Evolutionary conservation across 2,888 invertebrate species (phyloP).

Genomic region (Ypsolopha scabrella): DNA sequence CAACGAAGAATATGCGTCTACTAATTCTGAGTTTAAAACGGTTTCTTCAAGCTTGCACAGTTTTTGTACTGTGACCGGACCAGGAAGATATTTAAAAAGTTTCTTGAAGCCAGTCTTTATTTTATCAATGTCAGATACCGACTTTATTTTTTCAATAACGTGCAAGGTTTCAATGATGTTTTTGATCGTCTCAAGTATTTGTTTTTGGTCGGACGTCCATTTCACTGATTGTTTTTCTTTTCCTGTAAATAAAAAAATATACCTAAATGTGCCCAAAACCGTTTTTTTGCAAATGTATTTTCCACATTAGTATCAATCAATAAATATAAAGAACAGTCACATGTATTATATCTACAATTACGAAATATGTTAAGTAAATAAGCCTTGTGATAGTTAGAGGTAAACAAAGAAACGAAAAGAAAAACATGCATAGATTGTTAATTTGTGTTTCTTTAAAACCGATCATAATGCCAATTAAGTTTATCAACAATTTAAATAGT

Average conservation of each 20-base stretch:
- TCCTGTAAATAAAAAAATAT: conserved; percentile 52
- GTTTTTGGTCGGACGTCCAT: conserved; percentile 14
- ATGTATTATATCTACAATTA: conserved; percentile 16
- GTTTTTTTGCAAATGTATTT: neutral
- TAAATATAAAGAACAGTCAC: conserved; percentile 15
- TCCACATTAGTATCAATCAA: neutral
- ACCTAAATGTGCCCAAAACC: conserved; percentile 59
- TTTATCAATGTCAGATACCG: conserved; percentile 29
- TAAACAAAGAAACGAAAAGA: too few relatives aligned
- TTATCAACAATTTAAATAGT: too few relatives aligned
- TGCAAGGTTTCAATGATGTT: conserved; percentile 36
- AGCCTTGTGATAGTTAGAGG: too few relatives aligned
- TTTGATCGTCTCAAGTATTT: conserved; percentile 23
- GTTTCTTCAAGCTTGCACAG: conserved; percentile 62
- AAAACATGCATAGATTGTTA: too few relatives aligned
- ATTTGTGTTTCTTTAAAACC: too few relatives aligned
- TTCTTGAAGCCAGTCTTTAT: conserved; percentile 20
- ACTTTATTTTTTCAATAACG: conserved; percentile 30
- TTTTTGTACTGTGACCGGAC: conserved; percentile 76
- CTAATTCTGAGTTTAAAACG: conserved; percentile 30
- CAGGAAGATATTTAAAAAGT: conserved; percentile 48
- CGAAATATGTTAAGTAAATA: too few relatives aligned
- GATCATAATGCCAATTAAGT: too few relatives aligned
- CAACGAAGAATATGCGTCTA: conserved; percentile 59
- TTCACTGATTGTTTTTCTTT: conserved; percentile 8